Evolutionary conservation across 2,113 vertebrate species (phyloP).

Genomic region (Sminthopsis crassicaudata): DNA sequence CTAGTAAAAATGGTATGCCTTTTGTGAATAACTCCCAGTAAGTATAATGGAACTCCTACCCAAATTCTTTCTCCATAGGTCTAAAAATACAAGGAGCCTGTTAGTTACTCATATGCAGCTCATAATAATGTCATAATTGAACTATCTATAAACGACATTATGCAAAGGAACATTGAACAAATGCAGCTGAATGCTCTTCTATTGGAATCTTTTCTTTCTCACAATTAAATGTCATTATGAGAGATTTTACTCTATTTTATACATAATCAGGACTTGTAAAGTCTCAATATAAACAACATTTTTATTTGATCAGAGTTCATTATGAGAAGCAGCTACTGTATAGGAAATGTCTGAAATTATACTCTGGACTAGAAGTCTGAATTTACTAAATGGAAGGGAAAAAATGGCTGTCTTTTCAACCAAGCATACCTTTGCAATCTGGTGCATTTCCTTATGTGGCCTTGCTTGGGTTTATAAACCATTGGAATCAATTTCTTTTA

Average conservation of each 20-base stretch:
- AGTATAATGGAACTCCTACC: conserved; percentile 79
- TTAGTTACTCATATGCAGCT: conserved; percentile 83
- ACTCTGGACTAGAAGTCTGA: conserved; percentile 80
- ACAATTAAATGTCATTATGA: conserved; percentile 88
- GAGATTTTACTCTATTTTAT: conserved; percentile 86
- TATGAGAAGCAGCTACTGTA: conserved; percentile 83
- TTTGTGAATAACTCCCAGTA: conserved; percentile 77
- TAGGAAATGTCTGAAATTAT: conserved; percentile 84
- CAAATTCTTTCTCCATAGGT: conserved; percentile 83
- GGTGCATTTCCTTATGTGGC: conserved; percentile 83
- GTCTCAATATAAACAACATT: conserved; percentile 87
- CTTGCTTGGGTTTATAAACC: conserved; percentile 89
- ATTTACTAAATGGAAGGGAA: conserved; percentile 79
- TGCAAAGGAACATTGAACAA: conserved; percentile 84
- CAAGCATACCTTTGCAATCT: conserved; percentile 85
- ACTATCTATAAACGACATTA: conserved; percentile 85
- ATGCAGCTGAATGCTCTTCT: conserved; percentile 84
- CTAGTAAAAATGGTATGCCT: conserved; percentile 74
- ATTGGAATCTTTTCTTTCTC: conserved; percentile 86
- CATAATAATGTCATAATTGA: conserved; percentile 87
- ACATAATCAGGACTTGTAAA: conserved; percentile 86
- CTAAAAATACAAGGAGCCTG: conserved; percentile 83
- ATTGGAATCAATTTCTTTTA: conserved; percentile 95
- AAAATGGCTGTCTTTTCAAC: conserved; percentile 81
- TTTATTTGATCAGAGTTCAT: conserved; percentile 87